Conservation (phyloP, 2,888 invertebrate genomes). For the Rhynchonema sp. region DNA sequence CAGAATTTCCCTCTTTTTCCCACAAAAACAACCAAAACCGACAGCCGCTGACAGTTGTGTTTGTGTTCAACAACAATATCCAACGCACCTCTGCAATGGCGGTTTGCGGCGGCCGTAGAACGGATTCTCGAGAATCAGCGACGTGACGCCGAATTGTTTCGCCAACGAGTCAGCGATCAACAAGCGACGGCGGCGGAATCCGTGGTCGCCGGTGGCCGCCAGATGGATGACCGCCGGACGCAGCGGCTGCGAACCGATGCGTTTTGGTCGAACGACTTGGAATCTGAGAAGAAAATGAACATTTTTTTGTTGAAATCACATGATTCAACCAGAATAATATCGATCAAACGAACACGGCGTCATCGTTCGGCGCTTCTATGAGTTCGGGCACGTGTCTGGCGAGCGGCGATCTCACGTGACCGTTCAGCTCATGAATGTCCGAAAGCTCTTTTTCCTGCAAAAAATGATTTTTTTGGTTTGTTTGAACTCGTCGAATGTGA, state of each 20-base stretch:
- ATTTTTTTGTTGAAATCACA: not conserved
- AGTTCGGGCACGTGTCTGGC: constrained; percentile 59
- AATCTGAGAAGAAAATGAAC: not conserved
- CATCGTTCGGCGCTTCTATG: constrained; percentile 59
- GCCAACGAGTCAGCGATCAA: constrained; percentile 74
- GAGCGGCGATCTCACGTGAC: constrained; percentile 64
- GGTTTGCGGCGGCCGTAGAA: constrained; percentile 69
- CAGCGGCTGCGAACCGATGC: too few relatives aligned
- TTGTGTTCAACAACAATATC: not conserved
- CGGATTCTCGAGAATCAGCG: constrained; percentile 86
- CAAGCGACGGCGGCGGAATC: constrained; percentile 56
- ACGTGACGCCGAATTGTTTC: constrained; percentile 64
- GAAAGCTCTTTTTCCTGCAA: too few relatives aligned
- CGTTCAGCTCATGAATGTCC: too few relatives aligned
- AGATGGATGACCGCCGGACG: constrained; percentile 53
- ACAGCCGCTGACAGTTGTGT: not conserved
- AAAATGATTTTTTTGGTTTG: too few relatives aligned
- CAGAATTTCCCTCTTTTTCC: too few relatives aligned
- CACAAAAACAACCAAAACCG: not conserved
- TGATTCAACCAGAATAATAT: not conserved
- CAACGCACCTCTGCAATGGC: constrained; percentile 43
- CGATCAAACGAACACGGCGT: constrained; percentile 52
- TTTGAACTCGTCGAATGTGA: too few relatives aligned
- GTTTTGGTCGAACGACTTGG: constrained; percentile 1
- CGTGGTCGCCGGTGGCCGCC: constrained; percentile 92